Conservation (phyloP, 2,888 invertebrate species). For the Drosophila koepferae region DNA sequence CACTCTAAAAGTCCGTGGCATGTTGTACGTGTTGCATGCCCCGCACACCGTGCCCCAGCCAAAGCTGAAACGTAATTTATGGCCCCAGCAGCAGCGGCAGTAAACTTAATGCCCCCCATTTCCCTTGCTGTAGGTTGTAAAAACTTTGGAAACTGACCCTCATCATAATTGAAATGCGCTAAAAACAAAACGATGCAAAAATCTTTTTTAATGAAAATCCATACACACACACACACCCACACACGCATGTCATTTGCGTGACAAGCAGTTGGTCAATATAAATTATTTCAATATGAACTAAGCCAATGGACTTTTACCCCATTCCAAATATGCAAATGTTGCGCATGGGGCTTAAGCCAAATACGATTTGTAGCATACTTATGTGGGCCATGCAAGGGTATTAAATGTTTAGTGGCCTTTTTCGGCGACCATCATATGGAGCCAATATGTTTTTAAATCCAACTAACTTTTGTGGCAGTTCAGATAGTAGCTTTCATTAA, state of each 20-base stretch:
- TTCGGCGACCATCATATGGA: background rate
- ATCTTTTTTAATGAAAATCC: slow-evolving; percentile 39
- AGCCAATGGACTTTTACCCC: slow-evolving; percentile 26
- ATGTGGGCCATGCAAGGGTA: background rate
- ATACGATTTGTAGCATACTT: slow-evolving; percentile 19
- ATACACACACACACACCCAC: background rate
- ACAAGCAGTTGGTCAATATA: slow-evolving; percentile 34
- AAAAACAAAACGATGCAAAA: slow-evolving; percentile 60
- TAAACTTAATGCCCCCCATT: slow-evolving; percentile 61
- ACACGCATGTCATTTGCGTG: slow-evolving; percentile 30
- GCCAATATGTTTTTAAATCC: background rate
- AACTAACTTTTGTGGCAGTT: too few species aligned
- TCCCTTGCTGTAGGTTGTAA: slow-evolving; percentile 28
- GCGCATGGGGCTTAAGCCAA: slow-evolving; percentile 13
- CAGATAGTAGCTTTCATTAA: too few species aligned
- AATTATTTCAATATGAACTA: slow-evolving; percentile 35
- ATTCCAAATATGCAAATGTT: slow-evolving; percentile 34
- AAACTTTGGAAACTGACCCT: slow-evolving; percentile 60
- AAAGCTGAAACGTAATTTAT: slow-evolving; percentile 60
- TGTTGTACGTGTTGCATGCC: slow-evolving; percentile 56
- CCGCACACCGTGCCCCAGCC: slow-evolving; percentile 18
- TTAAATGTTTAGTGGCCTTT: background rate
- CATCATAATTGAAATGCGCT: slow-evolving; percentile 69
- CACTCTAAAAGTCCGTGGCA: slow-evolving; percentile 25
- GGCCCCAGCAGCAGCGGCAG: slow-evolving; percentile 44